Evolutionary conservation across 2,797 vertebrate species (phyloP).

Genomic region (Esox lucius): DNA sequence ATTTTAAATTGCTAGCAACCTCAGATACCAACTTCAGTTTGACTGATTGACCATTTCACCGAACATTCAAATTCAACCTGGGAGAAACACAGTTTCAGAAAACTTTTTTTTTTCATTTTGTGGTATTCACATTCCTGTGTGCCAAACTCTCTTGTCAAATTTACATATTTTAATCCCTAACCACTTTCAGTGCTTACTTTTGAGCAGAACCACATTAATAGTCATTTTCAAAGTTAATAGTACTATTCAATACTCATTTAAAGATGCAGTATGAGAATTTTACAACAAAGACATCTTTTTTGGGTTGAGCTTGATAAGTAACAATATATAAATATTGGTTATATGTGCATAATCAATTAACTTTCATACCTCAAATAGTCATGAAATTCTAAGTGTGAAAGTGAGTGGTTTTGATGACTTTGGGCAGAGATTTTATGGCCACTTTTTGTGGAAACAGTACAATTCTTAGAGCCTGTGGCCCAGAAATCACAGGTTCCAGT

Average conservation of each 20-base stretch:
- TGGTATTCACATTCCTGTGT: background rate
- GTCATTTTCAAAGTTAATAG: constrained; percentile 17
- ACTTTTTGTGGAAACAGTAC: too few species aligned
- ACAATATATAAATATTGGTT: too few species aligned
- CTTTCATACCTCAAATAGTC: too few species aligned
- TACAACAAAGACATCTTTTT: too few species aligned
- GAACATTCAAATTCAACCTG: background rate
- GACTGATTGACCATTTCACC: background rate
- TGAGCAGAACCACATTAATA: constrained; percentile 8
- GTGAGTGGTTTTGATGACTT: too few species aligned
- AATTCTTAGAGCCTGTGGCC: too few species aligned
- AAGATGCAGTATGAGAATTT: background rate
- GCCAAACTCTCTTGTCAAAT: background rate
- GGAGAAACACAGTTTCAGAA: background rate
- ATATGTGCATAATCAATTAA: too few species aligned
- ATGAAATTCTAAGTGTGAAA: constrained; percentile 3
- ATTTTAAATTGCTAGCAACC: background rate
- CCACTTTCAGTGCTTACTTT: constrained; percentile 19
- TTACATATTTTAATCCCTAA: constrained; percentile 11
- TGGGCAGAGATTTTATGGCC: too few species aligned
- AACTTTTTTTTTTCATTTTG: background rate
- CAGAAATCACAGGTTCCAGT: too few species aligned
- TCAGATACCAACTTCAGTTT: background rate
- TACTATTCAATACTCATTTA: constrained; percentile 42
- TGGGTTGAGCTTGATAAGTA: too few species aligned